Evolutionary conservation across 30 jellyfish, hydroid and myxozoan genomes (phyloP).

Genomic region (Aurelia aurita complex sp. Pacific): DNA sequence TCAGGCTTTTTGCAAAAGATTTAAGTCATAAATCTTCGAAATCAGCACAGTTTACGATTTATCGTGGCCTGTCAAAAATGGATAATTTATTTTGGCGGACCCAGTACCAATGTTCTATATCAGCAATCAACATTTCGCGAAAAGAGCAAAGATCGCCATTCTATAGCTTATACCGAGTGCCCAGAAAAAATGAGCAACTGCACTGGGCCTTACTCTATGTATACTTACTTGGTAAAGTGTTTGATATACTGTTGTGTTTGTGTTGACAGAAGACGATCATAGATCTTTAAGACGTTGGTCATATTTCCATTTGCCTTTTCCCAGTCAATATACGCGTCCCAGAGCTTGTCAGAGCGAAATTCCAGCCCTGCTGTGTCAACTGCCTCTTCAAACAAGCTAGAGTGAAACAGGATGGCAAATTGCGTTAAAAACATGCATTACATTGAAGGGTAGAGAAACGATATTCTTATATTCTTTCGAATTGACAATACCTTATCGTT

Average conservation of each 20-base stretch:
- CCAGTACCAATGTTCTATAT: too few species aligned
- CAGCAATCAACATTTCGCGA: too few species aligned
- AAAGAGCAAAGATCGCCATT: too few species aligned
- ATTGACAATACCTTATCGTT: slow-evolving; percentile 47
- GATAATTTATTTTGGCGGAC: too few species aligned
- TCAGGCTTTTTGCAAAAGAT: too few species aligned
- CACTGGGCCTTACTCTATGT: not conserved
- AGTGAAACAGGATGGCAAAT: not conserved
- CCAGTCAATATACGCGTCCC: slow-evolving; percentile 90
- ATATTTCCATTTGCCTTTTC: slow-evolving; percentile 79
- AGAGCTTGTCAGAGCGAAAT: slow-evolving; percentile 83
- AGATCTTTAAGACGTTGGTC: slow-evolving; percentile 59
- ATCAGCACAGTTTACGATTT: too few species aligned
- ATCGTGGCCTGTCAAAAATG: too few species aligned
- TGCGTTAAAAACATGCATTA: not conserved
- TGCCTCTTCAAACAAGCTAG: slow-evolving; percentile 83
- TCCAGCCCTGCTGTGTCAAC: slow-evolving; percentile 87
- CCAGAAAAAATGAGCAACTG: not conserved
- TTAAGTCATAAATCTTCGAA: too few species aligned
- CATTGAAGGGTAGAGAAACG: slow-evolving; percentile 39
- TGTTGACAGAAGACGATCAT: slow-evolving; percentile 73
- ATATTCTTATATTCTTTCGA: slow-evolving; percentile 43
- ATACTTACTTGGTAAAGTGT: slow-evolving; percentile 70
- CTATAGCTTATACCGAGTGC: too few species aligned
- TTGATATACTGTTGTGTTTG: slow-evolving; percentile 89